Conservation (phyloP, 2,888 invertebrate species). For the Idaea dimidiata region DNA sequence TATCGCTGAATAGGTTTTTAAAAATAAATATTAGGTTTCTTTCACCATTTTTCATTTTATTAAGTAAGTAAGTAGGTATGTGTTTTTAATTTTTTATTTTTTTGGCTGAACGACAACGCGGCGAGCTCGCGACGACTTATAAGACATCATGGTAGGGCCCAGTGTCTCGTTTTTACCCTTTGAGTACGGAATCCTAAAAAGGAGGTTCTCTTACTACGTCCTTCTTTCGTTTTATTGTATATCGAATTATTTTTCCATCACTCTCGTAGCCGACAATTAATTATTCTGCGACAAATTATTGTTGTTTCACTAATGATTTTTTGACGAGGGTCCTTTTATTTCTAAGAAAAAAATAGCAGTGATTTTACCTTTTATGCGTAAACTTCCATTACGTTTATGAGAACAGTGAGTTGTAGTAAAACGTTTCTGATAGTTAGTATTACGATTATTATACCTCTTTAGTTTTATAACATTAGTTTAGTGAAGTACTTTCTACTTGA, state of each 20-base stretch:
- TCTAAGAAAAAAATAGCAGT: slow-evolving; percentile 42
- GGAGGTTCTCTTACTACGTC: slow-evolving; percentile 12
- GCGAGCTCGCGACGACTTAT: too few relatives aligned
- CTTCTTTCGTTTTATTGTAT: slow-evolving; percentile 40
- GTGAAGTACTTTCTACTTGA: not conserved
- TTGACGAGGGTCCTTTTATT: slow-evolving; percentile 65
- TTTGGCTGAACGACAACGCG: too few relatives aligned
- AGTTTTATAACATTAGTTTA: not conserved
- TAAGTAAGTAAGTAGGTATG: too few relatives aligned
- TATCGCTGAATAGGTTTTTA: too few relatives aligned
- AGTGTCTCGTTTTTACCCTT: too few relatives aligned
- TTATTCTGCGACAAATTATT: slow-evolving; percentile 65
- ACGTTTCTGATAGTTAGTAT: not conserved
- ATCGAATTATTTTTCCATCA: slow-evolving; percentile 60
- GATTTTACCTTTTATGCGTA: slow-evolving; percentile 37
- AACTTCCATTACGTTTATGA: slow-evolving; percentile 15
- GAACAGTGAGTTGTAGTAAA: slow-evolving; percentile 8
- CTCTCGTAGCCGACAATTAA: slow-evolving; percentile 44
- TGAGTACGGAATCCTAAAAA: too few relatives aligned
- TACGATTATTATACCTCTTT: not conserved
- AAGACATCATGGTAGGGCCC: too few relatives aligned
- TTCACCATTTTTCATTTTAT: too few relatives aligned
- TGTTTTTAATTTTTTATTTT: too few relatives aligned
- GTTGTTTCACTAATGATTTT: slow-evolving; percentile 62
- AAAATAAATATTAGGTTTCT: too few relatives aligned